Conservation (phyloP, 1,140 invertebrate species). For the Solen grandis region DNA sequence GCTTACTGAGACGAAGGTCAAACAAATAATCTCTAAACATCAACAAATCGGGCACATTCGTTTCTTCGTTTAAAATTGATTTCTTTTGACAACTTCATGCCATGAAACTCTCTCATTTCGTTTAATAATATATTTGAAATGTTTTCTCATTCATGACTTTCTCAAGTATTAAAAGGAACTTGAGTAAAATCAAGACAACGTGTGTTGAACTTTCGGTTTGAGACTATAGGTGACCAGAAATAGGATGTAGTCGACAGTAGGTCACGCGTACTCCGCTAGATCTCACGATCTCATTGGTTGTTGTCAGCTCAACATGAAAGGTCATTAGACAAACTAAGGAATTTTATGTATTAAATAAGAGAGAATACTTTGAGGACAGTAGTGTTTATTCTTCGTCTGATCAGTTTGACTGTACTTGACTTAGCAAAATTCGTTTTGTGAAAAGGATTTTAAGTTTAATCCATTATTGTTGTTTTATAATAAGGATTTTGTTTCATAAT, state of each 20-base stretch:
- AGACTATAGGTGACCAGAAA: not conserved
- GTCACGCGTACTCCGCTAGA: constrained; percentile 21
- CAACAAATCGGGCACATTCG: constrained; percentile 1
- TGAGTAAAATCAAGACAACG: not conserved
- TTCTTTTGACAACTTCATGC: no score
- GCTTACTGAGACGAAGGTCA: no score
- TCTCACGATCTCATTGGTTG: not conserved
- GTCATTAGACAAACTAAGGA: constrained; percentile 5
- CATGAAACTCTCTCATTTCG: not conserved
- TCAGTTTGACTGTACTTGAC: not conserved
- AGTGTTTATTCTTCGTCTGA: no score
- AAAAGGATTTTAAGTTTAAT: not conserved
- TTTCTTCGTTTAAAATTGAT: not conserved
- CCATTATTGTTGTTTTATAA: no score
- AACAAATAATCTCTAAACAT: constrained; percentile 30
- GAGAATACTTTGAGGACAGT: no score
- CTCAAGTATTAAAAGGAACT: not conserved
- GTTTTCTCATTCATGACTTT: constrained; percentile 36
- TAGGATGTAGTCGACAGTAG: constrained; percentile 1
- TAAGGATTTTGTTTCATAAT: no score
- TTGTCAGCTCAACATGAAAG: constrained; percentile 2
- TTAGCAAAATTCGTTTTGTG: not conserved
- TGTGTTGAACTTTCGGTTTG: not conserved
- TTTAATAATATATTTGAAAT: not conserved
- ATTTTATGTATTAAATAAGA: constrained; percentile 16